These are phyloP conservation scores for Sylvilagus floridanus DNA, from an alignment of 2,797 vertebrate species.

Conservation along the genomic window DNA sequence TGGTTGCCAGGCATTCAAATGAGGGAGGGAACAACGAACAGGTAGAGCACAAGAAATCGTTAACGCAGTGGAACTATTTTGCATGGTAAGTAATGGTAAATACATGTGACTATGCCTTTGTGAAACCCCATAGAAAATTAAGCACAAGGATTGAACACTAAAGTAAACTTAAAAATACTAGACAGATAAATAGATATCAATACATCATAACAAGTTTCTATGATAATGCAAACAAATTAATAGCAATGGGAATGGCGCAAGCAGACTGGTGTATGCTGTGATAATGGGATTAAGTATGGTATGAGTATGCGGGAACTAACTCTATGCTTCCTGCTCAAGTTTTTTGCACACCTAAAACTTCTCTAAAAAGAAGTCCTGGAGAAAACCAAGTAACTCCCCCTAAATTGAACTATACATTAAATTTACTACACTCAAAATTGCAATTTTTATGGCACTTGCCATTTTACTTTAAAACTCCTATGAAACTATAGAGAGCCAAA, in stretches of 20 bases:
- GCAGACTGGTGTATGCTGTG: not conserved
- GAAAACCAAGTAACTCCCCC: not conserved
- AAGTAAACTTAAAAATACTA: not conserved
- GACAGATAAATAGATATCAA: not conserved
- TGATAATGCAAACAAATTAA: not conserved
- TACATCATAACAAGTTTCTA: not conserved
- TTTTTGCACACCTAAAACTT: not conserved
- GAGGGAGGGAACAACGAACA: too few species aligned
- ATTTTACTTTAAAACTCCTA: not conserved
- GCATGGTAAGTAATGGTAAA: not conserved
- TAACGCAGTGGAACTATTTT: not conserved
- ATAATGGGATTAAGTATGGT: not conserved
- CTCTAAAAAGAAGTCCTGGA: not conserved
- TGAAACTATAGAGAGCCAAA: not conserved
- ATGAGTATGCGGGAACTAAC: not conserved
- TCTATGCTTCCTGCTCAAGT: not conserved
- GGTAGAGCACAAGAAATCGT: too few species aligned
- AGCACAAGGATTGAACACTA: too few species aligned
- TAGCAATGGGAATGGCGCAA: not conserved
- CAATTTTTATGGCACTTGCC: not conserved
- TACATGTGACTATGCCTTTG: not conserved
- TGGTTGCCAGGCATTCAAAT: not conserved
- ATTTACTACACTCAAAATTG: not conserved
- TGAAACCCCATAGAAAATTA: not conserved
- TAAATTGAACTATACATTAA: slow-evolving; percentile 14